phyloP scores from a whole-genome alignment of 2,113 vertebrate genomes.

The Sceloporus tristichus region DNA sequence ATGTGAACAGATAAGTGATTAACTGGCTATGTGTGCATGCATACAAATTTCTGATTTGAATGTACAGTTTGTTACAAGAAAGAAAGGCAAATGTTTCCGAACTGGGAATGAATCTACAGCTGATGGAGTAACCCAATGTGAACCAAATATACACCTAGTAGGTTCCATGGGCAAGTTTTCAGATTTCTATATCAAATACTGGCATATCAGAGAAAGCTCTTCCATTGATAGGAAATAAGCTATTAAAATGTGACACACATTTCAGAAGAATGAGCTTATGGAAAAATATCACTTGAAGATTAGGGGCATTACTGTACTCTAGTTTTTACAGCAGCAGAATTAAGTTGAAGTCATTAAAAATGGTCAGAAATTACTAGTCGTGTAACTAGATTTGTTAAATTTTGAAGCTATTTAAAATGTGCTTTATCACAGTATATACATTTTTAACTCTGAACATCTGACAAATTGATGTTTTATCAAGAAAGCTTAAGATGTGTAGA shows the following conservation, averaged over 20 bases:
- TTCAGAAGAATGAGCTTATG: conserved; percentile 28
- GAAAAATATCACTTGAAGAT: not conserved
- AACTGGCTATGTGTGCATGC: conserved; percentile 4
- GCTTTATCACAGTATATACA: not conserved
- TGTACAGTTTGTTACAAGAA: conserved; percentile 31
- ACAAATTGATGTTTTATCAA: not conserved
- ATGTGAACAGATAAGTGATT: conserved; percentile 26
- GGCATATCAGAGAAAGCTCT: not conserved
- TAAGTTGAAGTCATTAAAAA: conserved; percentile 35
- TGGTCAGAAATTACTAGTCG: not conserved
- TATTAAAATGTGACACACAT: not conserved
- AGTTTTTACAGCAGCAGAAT: not conserved
- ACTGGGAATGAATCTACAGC: conserved; percentile 39
- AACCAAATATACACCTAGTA: conserved; percentile 35
- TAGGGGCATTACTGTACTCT: not conserved
- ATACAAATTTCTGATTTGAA: conserved; percentile 9
- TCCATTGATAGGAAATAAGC: conserved; percentile 14
- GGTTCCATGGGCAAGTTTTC: conserved; percentile 28
- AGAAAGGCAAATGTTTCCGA: conserved; percentile 35
- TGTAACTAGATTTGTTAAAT: conserved; percentile 11
- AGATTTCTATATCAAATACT: conserved; percentile 33
- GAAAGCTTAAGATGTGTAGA: conserved; percentile 14
- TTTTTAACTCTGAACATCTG: conserved; percentile 4
- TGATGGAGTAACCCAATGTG: conserved; percentile 43
- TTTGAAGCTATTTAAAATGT: not conserved